These are phyloP conservation scores for Tragelaphus scriptus DNA, from an alignment of 2,113 vertebrate genomes.

Conservation along the genomic window DNA sequence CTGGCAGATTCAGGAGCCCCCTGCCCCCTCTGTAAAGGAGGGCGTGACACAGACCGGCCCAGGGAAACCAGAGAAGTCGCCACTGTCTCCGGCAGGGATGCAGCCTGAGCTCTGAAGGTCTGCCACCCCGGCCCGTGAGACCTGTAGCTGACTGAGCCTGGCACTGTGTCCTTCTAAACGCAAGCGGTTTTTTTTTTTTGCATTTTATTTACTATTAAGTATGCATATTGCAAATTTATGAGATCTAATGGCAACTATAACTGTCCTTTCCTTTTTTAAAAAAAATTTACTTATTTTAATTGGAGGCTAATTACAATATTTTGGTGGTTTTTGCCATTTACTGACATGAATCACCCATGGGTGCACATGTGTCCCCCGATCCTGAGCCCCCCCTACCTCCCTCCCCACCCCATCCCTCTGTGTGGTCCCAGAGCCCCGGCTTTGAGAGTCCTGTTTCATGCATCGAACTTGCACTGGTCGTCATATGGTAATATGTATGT, in stretches of 20 bases:
- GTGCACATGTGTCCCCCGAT: neutral
- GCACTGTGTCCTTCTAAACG: neutral
- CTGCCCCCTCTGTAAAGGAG: neutral
- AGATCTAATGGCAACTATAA: neutral
- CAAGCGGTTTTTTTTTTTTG: neutral
- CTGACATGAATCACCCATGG: neutral
- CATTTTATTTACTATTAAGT: neutral
- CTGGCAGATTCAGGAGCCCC: neutral
- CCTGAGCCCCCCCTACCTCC: neutral
- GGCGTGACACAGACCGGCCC: accelerated
- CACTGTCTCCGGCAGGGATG: accelerated
- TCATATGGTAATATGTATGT: neutral
- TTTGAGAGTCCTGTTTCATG: neutral
- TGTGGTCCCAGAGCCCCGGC: neutral
- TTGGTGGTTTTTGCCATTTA: neutral
- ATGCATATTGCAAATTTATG: neutral
- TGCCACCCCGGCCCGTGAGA: neutral
- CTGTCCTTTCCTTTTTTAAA: neutral
- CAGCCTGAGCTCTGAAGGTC: neutral
- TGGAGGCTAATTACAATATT: neutral
- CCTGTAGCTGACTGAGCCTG: too few relatives aligned
- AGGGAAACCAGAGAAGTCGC: neutral
- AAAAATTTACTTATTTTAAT: neutral
- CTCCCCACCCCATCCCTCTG: neutral
- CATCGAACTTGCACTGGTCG: neutral